Evolutionary conservation across 2,113 vertebrate genomes (phyloP).

Genomic region (Zosterops borbonicus): DNA sequence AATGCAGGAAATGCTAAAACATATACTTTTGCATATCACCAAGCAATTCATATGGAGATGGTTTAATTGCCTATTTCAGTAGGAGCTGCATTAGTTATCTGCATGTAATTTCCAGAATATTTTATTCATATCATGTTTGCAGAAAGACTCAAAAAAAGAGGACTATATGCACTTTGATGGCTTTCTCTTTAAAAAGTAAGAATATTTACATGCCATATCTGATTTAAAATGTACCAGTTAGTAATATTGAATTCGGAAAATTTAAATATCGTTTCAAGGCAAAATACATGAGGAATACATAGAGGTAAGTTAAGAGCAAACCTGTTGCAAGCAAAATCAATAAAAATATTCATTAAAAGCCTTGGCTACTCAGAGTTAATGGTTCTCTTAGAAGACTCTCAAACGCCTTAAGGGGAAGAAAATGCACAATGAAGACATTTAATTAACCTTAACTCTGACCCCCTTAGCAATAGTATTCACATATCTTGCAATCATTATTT

Average conservation of each 20-base stretch:
- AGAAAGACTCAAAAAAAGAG: not conserved
- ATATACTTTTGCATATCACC: not conserved
- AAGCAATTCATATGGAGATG: constrained; percentile 4
- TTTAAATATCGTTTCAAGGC: constrained; percentile 18
- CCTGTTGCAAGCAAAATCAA: constrained; percentile 45
- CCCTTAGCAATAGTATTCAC: not conserved
- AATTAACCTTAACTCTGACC: constrained; percentile 66
- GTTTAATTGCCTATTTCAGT: constrained; percentile 32
- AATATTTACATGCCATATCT: not conserved
- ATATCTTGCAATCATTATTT: constrained; percentile 30
- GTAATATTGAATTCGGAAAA: not conserved
- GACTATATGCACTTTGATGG: not conserved
- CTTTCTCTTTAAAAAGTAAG: not conserved
- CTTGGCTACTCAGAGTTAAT: constrained; percentile 15
- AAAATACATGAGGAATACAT: not conserved
- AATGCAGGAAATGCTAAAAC: constrained; percentile 28
- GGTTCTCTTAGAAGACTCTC: constrained; percentile 20
- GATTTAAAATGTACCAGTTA: not conserved
- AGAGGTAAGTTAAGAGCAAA: constrained; percentile 8
- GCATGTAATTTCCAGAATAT: constrained; percentile 7
- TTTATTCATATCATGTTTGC: constrained; percentile 16
- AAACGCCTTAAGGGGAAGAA: constrained; percentile 51
- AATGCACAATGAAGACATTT: constrained; percentile 50
- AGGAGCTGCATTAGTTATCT: not conserved
- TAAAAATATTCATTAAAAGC: constrained; percentile 58